Evolutionary conservation across 2,888 invertebrate genomes (phyloP).

Genomic region (Drosophila barbarae): DNA sequence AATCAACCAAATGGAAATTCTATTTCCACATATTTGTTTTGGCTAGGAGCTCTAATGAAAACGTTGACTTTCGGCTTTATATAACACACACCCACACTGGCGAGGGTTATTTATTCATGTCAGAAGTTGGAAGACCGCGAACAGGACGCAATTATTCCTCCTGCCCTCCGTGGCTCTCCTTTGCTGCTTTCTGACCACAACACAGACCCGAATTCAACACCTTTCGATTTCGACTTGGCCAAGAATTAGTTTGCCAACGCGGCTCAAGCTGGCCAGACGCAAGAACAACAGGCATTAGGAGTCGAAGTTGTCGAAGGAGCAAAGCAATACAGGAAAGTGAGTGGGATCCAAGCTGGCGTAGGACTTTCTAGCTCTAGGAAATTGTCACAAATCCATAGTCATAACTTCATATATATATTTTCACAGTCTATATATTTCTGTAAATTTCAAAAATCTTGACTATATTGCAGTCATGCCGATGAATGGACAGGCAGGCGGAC

Average conservation of each 20-base stretch:
- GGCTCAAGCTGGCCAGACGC: slow-evolving; percentile 63
- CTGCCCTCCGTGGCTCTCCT: slow-evolving; percentile 34
- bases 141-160: slow-evolving; percentile 65
- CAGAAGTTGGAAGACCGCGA: slow-evolving; percentile 46
- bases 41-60: slow-evolving; percentile 49
- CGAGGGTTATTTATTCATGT: slow-evolving; percentile 51
- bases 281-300: slow-evolving; percentile 7
- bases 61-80: slow-evolving; percentile 28
- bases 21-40: slow-evolving; percentile 47
- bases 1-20: slow-evolving; percentile 23
- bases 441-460: neutral
- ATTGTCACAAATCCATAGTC: neutral
- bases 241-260: slow-evolving; percentile 65
- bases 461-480: slow-evolving; percentile 78
- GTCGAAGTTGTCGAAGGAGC: neutral
- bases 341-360: slow-evolving; percentile 12
- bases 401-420: neutral
- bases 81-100: slow-evolving; percentile 16
- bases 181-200: slow-evolving; percentile 48
- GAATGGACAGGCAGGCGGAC: slow-evolving; percentile 76
- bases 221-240: slow-evolving; percentile 57
- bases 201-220: slow-evolving; percentile 72
- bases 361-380: neutral
- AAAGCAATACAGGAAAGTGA: neutral
- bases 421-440: neutral